Evolutionary conservation across 2,888 invertebrate species (phyloP), one percentile per base, ranked within the genome.

Genomic region (Anarsia innoxiella): DNA sequence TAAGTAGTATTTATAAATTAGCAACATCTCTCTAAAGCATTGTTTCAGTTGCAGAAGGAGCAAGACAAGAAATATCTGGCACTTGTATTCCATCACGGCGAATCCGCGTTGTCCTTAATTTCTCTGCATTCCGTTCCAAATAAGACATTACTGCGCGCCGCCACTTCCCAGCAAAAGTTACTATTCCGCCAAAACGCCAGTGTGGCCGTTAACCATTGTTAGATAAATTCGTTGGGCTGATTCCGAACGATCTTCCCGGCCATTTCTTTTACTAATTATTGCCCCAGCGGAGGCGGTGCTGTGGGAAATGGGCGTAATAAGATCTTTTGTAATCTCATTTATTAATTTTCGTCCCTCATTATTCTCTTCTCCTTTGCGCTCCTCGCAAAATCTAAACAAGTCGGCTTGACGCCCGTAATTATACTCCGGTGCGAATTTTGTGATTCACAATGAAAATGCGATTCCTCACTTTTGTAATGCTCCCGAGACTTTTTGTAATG

Each of bases 241-340:
- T 49, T 39, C 45, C 40, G 37, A 35, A 39, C 46, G 41, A 55
- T 50, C 54, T 54, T 58, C 50, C 49, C 45, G 34, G 44, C 63
- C 59, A 61, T 69, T 71, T 62, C 66, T 62, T 61, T 57, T 55
- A 59, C 67, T 73, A 73, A 77, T 76, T 77, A 75, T 74, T 72
- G 56, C 62, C 59, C 57, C 57, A 49, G 49, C 59, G 46, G 56
- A 59, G 59, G 59, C 66, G 59, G 57, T 56, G 56, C 66, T 63
- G 60, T 48, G 64, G 68, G 65, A 69, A 74, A 73, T 68, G 66
- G 66, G 47, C 57, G 70, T 70, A 73, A 74, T 74, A 72, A 73
- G 71, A 72, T 75, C 73, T 72, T 75, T 75, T 73, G 71, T 74
- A 70, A 75, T 72, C 69, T 62, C 62, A 65, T 65, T 66, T 65